Conservation (phyloP, 2,888 invertebrate species). For the Nipponacmea schrenckii region DNA sequence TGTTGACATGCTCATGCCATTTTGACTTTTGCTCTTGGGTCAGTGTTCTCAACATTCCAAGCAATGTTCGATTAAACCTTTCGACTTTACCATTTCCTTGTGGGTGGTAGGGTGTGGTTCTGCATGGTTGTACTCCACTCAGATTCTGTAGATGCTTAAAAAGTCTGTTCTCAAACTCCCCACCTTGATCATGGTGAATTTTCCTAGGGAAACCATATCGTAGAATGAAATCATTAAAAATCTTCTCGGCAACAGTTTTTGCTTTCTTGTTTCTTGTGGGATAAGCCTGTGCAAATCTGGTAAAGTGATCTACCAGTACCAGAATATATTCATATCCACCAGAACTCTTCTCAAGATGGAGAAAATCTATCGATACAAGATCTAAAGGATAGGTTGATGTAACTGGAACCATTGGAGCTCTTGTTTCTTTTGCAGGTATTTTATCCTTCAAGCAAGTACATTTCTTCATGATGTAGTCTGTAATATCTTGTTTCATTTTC, state of each 20-base stretch:
- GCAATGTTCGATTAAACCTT: constrained; percentile 17
- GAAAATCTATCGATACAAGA: constrained; percentile 30
- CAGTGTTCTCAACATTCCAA: too few relatives aligned
- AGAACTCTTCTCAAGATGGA: constrained; percentile 30
- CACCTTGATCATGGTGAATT: constrained; percentile 21
- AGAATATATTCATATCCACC: constrained; percentile 22
- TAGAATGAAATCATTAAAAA: constrained; percentile 21
- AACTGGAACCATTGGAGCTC: constrained; percentile 27
- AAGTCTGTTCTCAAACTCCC: too few relatives aligned
- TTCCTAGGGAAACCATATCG: constrained; percentile 18
- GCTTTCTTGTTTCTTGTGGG: constrained; percentile 22
- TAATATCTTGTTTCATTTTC: constrained; percentile 17
- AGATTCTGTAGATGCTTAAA: constrained; percentile 13
- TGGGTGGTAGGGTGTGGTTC: constrained; percentile 20
- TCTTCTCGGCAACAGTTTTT: constrained; percentile 18
- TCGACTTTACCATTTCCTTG: constrained; percentile 20
- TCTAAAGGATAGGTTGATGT: constrained; percentile 27
- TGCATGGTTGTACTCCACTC: constrained; percentile 8
- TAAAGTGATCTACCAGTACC: constrained; percentile 21
- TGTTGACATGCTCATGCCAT: too few relatives aligned
- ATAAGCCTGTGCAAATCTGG: constrained; percentile 23
- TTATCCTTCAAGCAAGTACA: constrained; percentile 22
- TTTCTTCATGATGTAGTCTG: constrained; percentile 17
- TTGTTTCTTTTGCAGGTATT: constrained; percentile 2
- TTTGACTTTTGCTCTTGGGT: too few relatives aligned